A percentile compares a stretch with the other conserved stretches of the same genome.
phyloP scores from a whole-genome alignment of 2,797 vertebrate genomes.

The Amniataba percoides region DNA sequence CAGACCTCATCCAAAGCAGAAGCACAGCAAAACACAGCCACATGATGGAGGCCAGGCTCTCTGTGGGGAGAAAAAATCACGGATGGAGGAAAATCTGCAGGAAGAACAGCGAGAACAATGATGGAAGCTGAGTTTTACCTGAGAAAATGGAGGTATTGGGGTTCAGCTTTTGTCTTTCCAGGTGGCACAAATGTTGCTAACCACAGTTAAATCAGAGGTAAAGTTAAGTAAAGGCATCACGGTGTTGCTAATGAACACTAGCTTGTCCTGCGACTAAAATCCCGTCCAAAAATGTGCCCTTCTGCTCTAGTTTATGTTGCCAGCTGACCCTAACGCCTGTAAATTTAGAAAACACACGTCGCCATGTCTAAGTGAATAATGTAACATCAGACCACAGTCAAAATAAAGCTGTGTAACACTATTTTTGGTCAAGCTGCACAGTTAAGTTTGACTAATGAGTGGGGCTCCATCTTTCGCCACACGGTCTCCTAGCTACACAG shows the following conservation, averaged over 20 bases:
- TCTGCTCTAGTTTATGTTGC: background rate
- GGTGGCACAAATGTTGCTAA: background rate
- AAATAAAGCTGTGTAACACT: background rate
- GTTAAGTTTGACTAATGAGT: background rate
- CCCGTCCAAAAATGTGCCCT: background rate
- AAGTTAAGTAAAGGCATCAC: background rate
- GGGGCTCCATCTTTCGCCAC: background rate
- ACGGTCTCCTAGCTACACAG: rapidly evolving
- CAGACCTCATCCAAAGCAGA: slow-evolving; percentile 62
- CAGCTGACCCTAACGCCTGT: background rate
- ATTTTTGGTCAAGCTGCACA: background rate
- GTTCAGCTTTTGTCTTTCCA: slow-evolving; percentile 31
- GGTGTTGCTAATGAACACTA: background rate
- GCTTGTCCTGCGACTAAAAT: background rate
- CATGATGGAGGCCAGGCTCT: slow-evolving; percentile 33
- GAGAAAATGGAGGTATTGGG: slow-evolving; percentile 12
- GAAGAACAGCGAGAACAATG: background rate
- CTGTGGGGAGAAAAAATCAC: too few relatives aligned
- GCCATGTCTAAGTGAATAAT: background rate
- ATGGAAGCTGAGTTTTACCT: slow-evolving; percentile 44
- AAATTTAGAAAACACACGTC: background rate
- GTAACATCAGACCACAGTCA: too few relatives aligned
- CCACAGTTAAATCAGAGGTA: background rate
- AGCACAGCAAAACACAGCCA: slow-evolving; percentile 54
- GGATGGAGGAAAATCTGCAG: too few relatives aligned